These are phyloP conservation scores for Ellobius talpinus DNA, from an alignment of 2,113 vertebrate species.

Conservation along the genomic window DNA sequence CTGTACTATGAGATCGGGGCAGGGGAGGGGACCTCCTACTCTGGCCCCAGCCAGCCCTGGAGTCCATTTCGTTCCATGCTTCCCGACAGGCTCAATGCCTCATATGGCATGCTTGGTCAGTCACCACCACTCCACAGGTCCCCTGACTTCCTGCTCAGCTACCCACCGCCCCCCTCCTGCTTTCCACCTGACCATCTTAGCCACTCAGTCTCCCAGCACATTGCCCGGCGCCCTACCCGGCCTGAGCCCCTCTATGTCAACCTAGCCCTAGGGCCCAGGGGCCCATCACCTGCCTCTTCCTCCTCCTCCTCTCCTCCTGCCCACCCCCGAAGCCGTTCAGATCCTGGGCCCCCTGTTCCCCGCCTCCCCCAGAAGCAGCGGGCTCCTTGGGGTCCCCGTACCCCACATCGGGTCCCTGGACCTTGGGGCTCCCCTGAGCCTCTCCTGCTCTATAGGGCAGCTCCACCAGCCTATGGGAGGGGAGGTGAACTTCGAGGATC, in stretches of 20 bases:
- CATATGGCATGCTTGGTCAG: constrained; percentile 81
- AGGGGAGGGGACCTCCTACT: constrained; percentile 78
- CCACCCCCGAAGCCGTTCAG: constrained; percentile 86
- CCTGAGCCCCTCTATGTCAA: constrained; percentile 90
- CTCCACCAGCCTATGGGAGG: constrained; percentile 74
- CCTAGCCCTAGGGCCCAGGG: constrained; percentile 82
- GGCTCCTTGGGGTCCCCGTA: constrained; percentile 78
- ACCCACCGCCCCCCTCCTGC: constrained; percentile 71
- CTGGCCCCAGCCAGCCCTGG: constrained; percentile 83
- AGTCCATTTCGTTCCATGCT: constrained; percentile 82
- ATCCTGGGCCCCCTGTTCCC: constrained; percentile 83
- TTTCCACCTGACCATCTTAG: constrained; percentile 83
- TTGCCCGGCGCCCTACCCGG: constrained; percentile 61
- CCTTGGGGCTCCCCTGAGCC: constrained; percentile 75
- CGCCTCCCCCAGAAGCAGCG: constrained; percentile 85
- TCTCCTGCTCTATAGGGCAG: constrained; percentile 75
- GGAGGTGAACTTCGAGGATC: constrained; percentile 68
- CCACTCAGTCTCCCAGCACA: constrained; percentile 78
- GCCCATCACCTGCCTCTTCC: constrained; percentile 74
- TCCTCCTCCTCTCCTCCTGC: constrained; percentile 78
- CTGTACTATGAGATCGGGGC: constrained; percentile 89
- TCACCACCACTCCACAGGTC: constrained; percentile 78
- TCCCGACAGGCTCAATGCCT: constrained; percentile 80
- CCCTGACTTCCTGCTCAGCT: constrained; percentile 74
- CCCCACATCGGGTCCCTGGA: constrained; percentile 71